Conservation (phyloP, 2,888 invertebrate species). For the Netelia melanura region DNA sequence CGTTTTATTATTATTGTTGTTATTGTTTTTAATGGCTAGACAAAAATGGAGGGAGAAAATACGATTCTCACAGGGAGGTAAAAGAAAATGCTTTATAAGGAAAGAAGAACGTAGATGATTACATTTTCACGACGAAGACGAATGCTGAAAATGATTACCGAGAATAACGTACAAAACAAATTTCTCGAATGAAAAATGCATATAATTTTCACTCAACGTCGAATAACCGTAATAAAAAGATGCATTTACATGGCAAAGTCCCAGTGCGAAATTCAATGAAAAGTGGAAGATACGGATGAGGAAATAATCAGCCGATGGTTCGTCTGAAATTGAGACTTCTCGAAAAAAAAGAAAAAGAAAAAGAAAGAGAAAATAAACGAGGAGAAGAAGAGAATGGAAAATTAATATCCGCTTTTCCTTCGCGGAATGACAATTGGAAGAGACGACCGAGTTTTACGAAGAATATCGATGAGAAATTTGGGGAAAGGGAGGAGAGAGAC, state of each 20-base stretch:
- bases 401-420: constrained; percentile 25
- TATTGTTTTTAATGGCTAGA: neutral
- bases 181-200: no score
- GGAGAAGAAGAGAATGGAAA: neutral
- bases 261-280: no score
- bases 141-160: no score
- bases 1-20: neutral
- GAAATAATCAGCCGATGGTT: neutral
- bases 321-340: constrained; percentile 1
- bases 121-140: no score
- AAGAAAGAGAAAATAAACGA: neutral
- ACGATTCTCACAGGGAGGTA: neutral
- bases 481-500: neutral
- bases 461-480: constrained; percentile 46
- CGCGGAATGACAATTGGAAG: constrained; percentile 16
- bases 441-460: constrained; percentile 33
- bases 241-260: no score
- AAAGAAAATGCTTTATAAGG: no score
- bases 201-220: no score
- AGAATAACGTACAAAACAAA: no score
- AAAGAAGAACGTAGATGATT: no score
- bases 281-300: neutral
- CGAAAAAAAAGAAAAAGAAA: neutral
- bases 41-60: neutral
- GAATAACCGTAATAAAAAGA: no score